phyloP scores from a whole-genome alignment of 2,797 vertebrate genomes.

The Yasuhikotakia modesta region DNA sequence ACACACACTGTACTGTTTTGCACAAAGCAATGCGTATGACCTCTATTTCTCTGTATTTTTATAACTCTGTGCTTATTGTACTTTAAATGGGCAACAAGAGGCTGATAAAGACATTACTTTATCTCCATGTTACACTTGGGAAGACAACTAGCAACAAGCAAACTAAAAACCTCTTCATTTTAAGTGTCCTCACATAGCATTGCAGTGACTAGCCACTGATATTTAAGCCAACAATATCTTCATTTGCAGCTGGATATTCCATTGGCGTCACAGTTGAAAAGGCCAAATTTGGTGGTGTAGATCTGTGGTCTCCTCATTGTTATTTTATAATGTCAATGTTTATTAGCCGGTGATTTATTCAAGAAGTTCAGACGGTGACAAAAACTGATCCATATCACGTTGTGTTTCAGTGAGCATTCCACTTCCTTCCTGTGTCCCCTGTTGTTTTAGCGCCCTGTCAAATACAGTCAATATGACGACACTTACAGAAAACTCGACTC shows the following conservation, averaged over 20 bases:
- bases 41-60: not conserved
- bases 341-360: not conserved
- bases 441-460: conserved; percentile 21
- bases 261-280: not conserved
- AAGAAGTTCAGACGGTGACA: not conserved
- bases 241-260: not conserved
- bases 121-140: conserved; percentile 30
- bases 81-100: conserved; percentile 33
- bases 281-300: not conserved
- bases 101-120: conserved; percentile 6
- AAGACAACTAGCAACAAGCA: conserved; percentile 19
- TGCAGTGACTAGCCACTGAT: not conserved
- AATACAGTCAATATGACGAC: conserved; percentile 13
- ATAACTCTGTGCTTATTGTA: conserved; percentile 17
- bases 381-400: conserved; percentile 6
- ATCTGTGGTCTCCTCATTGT: conserved; percentile 3
- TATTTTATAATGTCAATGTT: not conserved
- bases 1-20: not conserved
- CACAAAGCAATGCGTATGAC: conserved; percentile 12
- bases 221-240: conserved; percentile 12
- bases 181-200: not conserved
- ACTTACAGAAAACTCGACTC: conserved; percentile 1
- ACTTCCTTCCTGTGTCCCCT: not conserved
- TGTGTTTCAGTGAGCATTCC: not conserved
- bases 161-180: conserved; percentile 11